A percentile compares a stretch with the other conserved stretches of the same genome.
Evolutionary conservation across 2,113 vertebrate species (phyloP).

Genomic region (Axis porcinus): DNA sequence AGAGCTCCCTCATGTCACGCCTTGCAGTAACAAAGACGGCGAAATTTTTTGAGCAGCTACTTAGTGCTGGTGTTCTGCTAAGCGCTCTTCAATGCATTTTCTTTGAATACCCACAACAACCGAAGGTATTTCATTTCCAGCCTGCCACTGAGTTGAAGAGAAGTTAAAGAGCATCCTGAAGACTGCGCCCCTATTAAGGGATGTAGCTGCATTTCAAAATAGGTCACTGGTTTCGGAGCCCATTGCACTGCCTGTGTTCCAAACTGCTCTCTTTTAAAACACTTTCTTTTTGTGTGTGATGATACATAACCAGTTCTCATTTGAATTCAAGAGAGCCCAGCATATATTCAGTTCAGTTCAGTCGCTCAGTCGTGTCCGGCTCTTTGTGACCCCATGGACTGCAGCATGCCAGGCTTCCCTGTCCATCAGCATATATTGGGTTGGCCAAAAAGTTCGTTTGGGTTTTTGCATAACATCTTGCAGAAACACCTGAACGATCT

Average conservation of each 20-base stretch:
- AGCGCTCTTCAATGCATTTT: background rate
- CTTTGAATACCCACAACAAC: background rate
- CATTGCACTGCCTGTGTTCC: background rate
- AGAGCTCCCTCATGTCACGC: fast-evolving
- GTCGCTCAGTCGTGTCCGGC: background rate
- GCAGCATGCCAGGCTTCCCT: background rate
- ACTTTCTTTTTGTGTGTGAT: background rate
- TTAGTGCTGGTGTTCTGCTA: background rate
- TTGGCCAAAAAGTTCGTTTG: background rate
- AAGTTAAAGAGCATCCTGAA: background rate
- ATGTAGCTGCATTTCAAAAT: background rate
- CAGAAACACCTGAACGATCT: background rate
- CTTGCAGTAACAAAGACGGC: background rate
- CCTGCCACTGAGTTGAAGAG: background rate
- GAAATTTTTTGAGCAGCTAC: background rate
- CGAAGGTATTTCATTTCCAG: background rate
- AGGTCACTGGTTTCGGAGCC: background rate
- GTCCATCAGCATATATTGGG: background rate
- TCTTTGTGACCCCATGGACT: background rate
- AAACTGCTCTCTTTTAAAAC: background rate
- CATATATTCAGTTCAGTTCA: background rate
- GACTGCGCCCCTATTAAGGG: background rate
- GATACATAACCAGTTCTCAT: background rate
- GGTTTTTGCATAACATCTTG: background rate
- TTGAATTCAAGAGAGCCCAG: background rate